phyloP scores from a whole-genome alignment of 2,888 invertebrate genomes.

The Lymantria dispar region DNA sequence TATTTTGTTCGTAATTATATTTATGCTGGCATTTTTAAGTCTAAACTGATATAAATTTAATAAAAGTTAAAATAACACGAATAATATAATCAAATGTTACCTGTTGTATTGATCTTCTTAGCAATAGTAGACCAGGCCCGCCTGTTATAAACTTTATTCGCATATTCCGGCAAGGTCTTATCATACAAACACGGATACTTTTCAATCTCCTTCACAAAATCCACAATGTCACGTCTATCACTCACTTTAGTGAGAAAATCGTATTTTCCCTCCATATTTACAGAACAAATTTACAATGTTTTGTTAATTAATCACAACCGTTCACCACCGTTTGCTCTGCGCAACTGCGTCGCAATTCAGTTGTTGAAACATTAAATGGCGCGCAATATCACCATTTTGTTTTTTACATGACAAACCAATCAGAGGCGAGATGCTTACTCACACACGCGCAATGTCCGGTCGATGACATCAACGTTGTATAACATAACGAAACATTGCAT shows the following conservation, averaged over 20 bases:
- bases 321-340: constrained; percentile 7
- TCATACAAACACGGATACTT: constrained; percentile 39
- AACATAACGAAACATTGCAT: constrained; percentile 22
- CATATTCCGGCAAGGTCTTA: constrained; percentile 33
- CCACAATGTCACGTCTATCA: constrained; percentile 34
- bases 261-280: constrained; percentile 22
- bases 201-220: constrained; percentile 39
- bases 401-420: constrained; percentile 18
- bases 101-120: constrained; percentile 25
- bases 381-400: constrained; percentile 18
- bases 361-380: constrained; percentile 24
- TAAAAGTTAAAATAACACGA: too few relatives aligned
- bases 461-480: constrained; percentile 24
- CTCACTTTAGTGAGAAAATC: constrained; percentile 28
- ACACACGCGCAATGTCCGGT: constrained; percentile 10
- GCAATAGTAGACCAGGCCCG: constrained; percentile 33
- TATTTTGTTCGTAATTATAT: too few relatives aligned
- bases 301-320: constrained; percentile 13
- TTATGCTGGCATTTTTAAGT: too few relatives aligned
- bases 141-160: constrained; percentile 32
- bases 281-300: not conserved
- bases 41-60: too few relatives aligned
- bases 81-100: constrained; percentile 3
- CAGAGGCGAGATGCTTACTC: constrained; percentile 13
- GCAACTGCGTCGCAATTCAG: constrained; percentile 36